phyloP scores from a whole-genome alignment of 2,113 vertebrate genomes.

The Bos javanicus region DNA sequence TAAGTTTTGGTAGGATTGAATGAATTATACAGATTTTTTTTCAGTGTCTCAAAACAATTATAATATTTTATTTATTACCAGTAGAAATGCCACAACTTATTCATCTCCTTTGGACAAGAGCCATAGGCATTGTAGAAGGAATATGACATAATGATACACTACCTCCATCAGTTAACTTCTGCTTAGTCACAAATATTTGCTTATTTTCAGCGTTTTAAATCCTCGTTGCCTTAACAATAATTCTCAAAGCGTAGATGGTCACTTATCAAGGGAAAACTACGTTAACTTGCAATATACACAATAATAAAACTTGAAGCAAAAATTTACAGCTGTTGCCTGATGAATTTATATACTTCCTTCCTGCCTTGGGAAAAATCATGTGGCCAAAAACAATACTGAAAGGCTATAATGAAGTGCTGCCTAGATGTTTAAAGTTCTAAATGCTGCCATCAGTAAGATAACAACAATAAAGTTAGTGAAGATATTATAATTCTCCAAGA shows the following conservation, averaged over 20 bases:
- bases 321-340: not conserved
- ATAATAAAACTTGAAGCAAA: not conserved
- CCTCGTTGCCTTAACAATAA: not conserved
- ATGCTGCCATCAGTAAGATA: slow-evolving; percentile 11
- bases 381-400: not conserved
- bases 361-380: not conserved
- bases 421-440: slow-evolving; percentile 24
- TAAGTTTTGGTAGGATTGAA: not conserved
- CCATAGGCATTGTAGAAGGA: not conserved
- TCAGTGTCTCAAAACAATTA: not conserved
- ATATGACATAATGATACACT: not conserved
- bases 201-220: not conserved
- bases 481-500: not conserved
- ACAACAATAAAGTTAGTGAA: not conserved
- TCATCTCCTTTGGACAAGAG: not conserved
- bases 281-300: not conserved
- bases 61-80: slow-evolving; percentile 35
- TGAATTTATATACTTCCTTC: slow-evolving; percentile 24
- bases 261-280: not conserved
- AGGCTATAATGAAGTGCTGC: not conserved
- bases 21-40: not conserved
- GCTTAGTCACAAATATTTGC: not conserved
- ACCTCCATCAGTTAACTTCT: not conserved
- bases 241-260: not conserved
- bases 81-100: not conserved